A percentile compares a stretch with the other conserved stretches of the same genome.
Evolutionary conservation across 2,888 invertebrate genomes (phyloP).

Genomic region (Didymodactylos carnosus): DNA sequence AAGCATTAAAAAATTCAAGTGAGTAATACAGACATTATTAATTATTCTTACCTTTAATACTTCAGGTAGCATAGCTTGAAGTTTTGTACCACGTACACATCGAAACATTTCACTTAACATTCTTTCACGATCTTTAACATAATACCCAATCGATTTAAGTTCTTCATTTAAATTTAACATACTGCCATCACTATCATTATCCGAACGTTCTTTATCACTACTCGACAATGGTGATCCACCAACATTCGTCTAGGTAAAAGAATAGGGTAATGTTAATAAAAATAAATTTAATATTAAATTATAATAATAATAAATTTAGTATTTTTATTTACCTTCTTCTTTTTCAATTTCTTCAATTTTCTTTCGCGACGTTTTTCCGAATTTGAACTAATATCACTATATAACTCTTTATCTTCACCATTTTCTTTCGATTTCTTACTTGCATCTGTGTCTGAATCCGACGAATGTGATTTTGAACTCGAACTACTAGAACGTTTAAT

Average conservation of each 20-base stretch:
- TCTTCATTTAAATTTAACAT: slow-evolving; percentile 33
- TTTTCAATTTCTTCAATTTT: slow-evolving; percentile 17
- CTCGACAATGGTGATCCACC: neutral
- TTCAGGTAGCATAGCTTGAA: slow-evolving; percentile 35
- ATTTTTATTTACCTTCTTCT: slow-evolving; percentile 15
- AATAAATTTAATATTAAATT: too few relatives aligned
- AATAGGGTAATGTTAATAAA: neutral
- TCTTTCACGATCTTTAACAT: slow-evolving; percentile 28
- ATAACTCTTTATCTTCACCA: neutral
- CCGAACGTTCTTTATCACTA: neutral
- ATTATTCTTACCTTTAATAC: slow-evolving; percentile 29
- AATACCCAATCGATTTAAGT: slow-evolving; percentile 31
- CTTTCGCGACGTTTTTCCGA: neutral
- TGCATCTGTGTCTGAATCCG: neutral
- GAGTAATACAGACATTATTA: too few relatives aligned
- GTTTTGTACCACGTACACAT: slow-evolving; percentile 29
- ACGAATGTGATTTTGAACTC: neutral
- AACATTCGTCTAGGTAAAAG: slow-evolving; percentile 1
- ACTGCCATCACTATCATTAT: slow-evolving; percentile 20
- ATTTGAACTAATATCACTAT: neutral
- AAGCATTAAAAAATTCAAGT: too few relatives aligned
- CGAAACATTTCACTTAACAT: slow-evolving; percentile 34
- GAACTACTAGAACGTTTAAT: neutral
- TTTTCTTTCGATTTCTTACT: too few relatives aligned
- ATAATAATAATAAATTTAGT: neutral